Base-by-base conservation (phyloP, 2,888 invertebrate species). In the Cataglyphis altisquamis region DNA sequence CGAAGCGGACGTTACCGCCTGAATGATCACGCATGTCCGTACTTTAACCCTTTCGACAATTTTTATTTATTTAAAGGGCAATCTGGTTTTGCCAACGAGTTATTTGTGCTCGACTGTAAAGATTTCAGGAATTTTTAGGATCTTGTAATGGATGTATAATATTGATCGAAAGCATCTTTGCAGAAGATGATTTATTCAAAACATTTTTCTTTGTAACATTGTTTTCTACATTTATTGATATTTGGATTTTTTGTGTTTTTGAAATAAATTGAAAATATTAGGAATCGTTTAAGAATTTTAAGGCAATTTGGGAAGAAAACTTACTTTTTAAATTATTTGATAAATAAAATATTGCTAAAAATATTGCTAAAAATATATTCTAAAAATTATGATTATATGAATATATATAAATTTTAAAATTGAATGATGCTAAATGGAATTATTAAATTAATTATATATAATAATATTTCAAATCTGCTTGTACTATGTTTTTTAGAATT, bases 1-100 rank as follows among this genome's bases (percentile, higher is more conserved):
- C 78, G 87, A 85, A 85, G 83, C 84, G 90, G 86, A 89, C 81
- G 80, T 72, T 55, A 72, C 57, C 57, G 21, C 15, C 18, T 70
- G 77, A 70, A 41, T 72, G 78, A 36, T 70, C 73, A 55, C 36
- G 87, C 57, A 55, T 45, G 85, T 82, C 83, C 66, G 39, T 39
- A 15, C 52, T 78, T 52, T 41, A 77, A 82, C 63, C 64, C 80
- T 52, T 63, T 77, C 52, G 63, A 15, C 39, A 29, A 32, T 80
- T 48, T 60, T 77, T 78, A 82, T 77, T 77, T 82, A 78, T 64
- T 52, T 32, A 52, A 75, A 36, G 48, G 12, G n/a, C n/a, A 63
- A 63, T 77, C 52, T 55, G 21, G 10, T 78, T 78, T 77, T 78
- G 52, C 8, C 29, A 60, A 52, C 39, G 52, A 21, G 18, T 48